phyloP scores from a whole-genome alignment of 2,113 vertebrate genomes.

The Silurus meridionalis region DNA sequence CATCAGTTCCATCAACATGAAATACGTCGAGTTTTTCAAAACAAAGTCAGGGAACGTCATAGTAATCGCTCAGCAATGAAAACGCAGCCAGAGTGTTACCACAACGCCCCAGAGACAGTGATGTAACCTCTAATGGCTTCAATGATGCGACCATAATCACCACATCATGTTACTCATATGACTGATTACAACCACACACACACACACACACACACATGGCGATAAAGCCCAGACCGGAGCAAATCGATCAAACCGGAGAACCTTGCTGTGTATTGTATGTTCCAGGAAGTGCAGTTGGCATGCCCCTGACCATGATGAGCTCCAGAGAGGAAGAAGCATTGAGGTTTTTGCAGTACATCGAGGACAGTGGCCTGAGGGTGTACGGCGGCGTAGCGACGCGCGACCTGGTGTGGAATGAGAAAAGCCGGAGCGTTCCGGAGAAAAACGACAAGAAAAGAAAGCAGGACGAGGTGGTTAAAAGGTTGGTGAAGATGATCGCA shows the following conservation, averaged over 20 bases:
- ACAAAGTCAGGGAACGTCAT: not conserved
- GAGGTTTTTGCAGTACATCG: conserved; percentile 94
- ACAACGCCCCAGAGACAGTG: conserved; percentile 39
- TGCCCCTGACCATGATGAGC: conserved; percentile 89
- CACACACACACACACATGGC: too few species aligned
- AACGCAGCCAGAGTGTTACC: conserved; percentile 18
- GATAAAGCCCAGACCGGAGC: not conserved
- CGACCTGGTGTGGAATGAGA: conserved; percentile 93
- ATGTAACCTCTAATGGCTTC: conserved; percentile 52
- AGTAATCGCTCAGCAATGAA: not conserved
- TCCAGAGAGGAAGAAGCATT: conserved; percentile 88
- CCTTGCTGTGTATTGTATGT: conserved; percentile 40
- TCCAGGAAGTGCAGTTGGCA: conserved; percentile 78
- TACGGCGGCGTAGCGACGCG: conserved; percentile 90
- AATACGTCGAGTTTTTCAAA: too few species aligned
- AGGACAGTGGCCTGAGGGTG: conserved; percentile 94
- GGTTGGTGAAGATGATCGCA: conserved; percentile 65
- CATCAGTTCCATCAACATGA: too few species aligned
- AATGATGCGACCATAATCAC: conserved; percentile 58
- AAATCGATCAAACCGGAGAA: not conserved
- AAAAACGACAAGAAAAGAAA: conserved; percentile 95
- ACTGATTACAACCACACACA: not conserved
- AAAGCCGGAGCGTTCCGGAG: conserved; percentile 91
- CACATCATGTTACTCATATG: conserved; percentile 17
- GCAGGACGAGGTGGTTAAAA: conserved; percentile 96